Base-by-base conservation (phyloP, 2,888 invertebrate genomes). In the Dichetophora obliterata region DNA sequence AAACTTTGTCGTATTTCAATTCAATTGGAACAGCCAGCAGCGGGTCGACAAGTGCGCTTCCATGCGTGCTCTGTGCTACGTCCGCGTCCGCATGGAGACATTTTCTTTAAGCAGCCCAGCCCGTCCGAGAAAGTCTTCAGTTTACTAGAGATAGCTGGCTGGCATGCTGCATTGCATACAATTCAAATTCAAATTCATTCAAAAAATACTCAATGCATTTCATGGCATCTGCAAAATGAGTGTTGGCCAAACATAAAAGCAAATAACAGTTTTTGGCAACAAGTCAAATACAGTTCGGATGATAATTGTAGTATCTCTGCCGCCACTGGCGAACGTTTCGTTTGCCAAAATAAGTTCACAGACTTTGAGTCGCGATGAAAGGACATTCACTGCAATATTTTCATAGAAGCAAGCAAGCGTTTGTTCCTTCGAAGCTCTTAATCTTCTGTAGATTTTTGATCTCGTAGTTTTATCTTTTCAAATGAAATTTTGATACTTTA, bases 261-360 rank as follows among this genome's bases (percentile, higher is more conserved):
- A 24, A 65, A 65, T 48, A 48, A 24, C 52, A 52, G 37, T 37
- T 57, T 37, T 76, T 76, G 76, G 76, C 76, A 76, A 65, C 57
- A 57, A 54, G 50, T 76, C 71, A 66, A 76, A 76, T 22, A 31
- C 59, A 31, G 68, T 43, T 65, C 11, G 31, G 65, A 69, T n/a
- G n/a, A 16, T n/a, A n/a, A 16, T 54, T 5, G 27, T 57, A 76
- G 63, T 24, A 76, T 76, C 66, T 24, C 27, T 76, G 71, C 71
- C 71, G 71, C 71, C 71, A 71, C 48, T 68, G 75, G 79, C 65
- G 31, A 52, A 19, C 19, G 43, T 63, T 22, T 71, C 24, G 69
- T 68, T n/a, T 68, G 66, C 66, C 74, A 74, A 73, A 65, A 63
- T 65, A 73, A 73, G 31, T 73, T 73, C 50, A 63, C 22, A 73